Evolutionary conservation across 2,113 vertebrate genomes (phyloP).

Genomic region (Myocastor coypus): DNA sequence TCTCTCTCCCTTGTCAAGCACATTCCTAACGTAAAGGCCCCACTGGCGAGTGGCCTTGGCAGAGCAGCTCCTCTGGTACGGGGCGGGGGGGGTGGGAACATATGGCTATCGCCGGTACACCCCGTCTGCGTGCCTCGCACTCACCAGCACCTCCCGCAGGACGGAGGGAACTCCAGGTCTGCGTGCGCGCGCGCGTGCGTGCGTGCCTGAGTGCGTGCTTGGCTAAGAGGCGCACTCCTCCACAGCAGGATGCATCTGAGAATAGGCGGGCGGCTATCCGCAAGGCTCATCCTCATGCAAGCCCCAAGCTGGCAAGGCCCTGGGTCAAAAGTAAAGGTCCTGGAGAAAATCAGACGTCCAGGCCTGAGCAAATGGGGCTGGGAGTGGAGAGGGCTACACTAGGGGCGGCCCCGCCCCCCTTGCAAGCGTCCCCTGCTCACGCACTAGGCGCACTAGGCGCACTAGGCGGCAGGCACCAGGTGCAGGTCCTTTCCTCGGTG

Average conservation of each 20-base stretch:
- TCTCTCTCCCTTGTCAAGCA: not conserved
- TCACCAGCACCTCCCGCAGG: not conserved
- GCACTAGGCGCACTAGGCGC: too few relatives aligned
- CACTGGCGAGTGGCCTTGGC: not conserved
- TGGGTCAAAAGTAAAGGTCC: not conserved
- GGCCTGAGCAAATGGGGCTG: not conserved
- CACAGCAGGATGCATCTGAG: not conserved
- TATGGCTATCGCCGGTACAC: accelerated
- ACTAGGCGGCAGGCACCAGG: not conserved
- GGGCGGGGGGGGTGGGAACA: too few relatives aligned
- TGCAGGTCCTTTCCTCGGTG: not conserved
- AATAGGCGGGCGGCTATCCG: not conserved
- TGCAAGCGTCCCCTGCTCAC: not conserved
- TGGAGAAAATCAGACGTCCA: not conserved
- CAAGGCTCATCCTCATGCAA: not conserved
- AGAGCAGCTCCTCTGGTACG: not conserved
- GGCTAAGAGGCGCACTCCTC: not conserved
- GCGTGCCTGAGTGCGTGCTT: not conserved
- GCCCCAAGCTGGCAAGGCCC: not conserved
- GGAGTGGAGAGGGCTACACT: not conserved
- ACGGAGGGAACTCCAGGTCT: not conserved
- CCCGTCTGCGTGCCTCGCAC: not conserved
- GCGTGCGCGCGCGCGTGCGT: too few relatives aligned
- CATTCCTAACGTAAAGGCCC: not conserved
- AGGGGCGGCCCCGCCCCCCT: not conserved